Conservation (phyloP, 64 coral and sea anemone genomes). For the Porites australiensis region DNA sequence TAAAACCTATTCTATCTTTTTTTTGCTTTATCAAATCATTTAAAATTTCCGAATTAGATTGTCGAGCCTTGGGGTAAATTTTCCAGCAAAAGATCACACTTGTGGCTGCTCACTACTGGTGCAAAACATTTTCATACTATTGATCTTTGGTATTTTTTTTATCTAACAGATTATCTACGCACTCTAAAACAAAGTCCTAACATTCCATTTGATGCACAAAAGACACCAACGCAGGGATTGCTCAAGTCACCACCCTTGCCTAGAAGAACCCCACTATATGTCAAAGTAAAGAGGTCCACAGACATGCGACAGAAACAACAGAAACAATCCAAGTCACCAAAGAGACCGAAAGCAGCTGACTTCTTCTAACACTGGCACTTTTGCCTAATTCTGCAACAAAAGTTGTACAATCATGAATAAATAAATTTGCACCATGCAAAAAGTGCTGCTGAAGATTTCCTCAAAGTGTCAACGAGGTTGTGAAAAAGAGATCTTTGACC, state of each 20-base stretch:
- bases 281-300: not conserved
- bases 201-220: conserved; percentile 89
- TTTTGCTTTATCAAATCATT: too few relatives aligned
- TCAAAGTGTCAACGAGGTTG: too few relatives aligned
- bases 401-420: too few relatives aligned
- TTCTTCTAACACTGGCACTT: conserved; percentile 6
- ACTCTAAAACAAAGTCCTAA: conserved; percentile 83
- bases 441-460: too few relatives aligned
- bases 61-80: too few relatives aligned
- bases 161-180: conserved; percentile 76
- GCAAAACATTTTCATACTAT: not conserved
- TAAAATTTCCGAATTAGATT: too few relatives aligned
- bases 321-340: not conserved
- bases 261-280: not conserved
- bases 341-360: conserved; percentile 9
- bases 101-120: too few relatives aligned
- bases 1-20: too few relatives aligned
- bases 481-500: too few relatives aligned
- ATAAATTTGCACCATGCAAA: too few relatives aligned
- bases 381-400: too few relatives aligned
- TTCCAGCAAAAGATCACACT: too few relatives aligned
- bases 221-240: conserved; percentile 67
- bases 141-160: not conserved
- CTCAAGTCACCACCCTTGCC: conserved; percentile 47
- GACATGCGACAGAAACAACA: not conserved